These are phyloP conservation scores for Neelides sp. DNA, from an alignment of 1,140 invertebrate genomes.

Conservation along the genomic window DNA sequence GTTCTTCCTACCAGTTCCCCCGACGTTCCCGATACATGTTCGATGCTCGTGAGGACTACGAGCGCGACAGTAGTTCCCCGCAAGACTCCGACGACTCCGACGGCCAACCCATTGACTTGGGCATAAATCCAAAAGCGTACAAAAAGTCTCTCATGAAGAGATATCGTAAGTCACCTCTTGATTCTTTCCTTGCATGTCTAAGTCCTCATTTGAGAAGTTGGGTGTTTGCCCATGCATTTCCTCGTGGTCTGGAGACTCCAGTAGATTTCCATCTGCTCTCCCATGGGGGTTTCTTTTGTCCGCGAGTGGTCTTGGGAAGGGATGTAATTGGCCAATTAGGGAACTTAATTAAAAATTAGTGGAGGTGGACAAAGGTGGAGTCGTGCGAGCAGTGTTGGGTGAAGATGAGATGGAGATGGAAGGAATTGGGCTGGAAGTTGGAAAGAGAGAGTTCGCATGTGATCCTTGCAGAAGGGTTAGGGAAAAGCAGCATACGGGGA, in stretches of 20 bases:
- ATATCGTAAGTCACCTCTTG: constrained; percentile 65
- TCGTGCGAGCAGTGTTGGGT: not conserved
- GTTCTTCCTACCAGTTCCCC: constrained; percentile 6
- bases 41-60: constrained; percentile 16
- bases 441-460: constrained; percentile 4
- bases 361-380: not conserved
- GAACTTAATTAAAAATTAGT: not conserved
- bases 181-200: constrained; percentile 1
- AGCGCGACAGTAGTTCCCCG: constrained; percentile 22
- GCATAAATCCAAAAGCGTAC: constrained; percentile 56
- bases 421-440: not conserved
- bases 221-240: no score
- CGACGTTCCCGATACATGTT: constrained; percentile 20
- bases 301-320: not conserved
- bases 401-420: not conserved
- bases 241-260: no score
- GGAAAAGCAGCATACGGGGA: no score
- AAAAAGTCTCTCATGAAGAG: constrained; percentile 77
- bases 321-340: not conserved
- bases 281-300: no score
- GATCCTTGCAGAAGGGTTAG: no score
- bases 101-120: constrained; percentile 35
- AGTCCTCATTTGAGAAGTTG: no score
- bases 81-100: constrained; percentile 59
- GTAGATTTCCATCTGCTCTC: no score